Percentiles rank a stretch among this genome's conserved stretches.
phyloP scores from a whole-genome alignment of 2,888 invertebrate species.

The Unio pictorum region DNA sequence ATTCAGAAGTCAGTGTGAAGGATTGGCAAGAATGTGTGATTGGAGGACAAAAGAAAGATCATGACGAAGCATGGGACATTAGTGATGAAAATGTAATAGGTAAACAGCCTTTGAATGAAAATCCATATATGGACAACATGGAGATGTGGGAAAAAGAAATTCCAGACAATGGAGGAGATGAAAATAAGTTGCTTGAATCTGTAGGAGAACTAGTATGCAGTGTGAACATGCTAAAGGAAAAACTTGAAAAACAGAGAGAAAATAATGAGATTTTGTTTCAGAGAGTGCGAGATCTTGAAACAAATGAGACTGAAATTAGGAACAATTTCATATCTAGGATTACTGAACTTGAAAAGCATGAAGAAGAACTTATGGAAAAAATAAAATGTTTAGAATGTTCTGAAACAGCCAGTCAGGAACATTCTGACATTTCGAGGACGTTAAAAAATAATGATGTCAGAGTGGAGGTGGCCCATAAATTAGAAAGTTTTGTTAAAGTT shows the following conservation, averaged over 20 bases:
- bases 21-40: no score
- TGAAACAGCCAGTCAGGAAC: constrained; percentile 28
- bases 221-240: constrained; percentile 37
- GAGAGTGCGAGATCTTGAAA: constrained; percentile 29
- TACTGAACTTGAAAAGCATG: constrained; percentile 40
- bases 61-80: constrained; percentile 42
- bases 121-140: constrained; percentile 37
- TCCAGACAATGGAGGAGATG: constrained; percentile 39
- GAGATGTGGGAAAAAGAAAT: constrained; percentile 48
- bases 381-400: constrained; percentile 11
- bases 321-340: constrained; percentile 22
- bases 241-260: constrained; percentile 30
- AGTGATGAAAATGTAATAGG: constrained; percentile 1
- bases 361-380: constrained; percentile 40
- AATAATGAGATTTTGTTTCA: constrained; percentile 25
- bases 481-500: constrained; percentile 22
- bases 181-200: constrained; percentile 33
- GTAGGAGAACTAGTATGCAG: constrained; percentile 40
- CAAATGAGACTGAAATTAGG: constrained; percentile 18
- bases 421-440: constrained; percentile 25
- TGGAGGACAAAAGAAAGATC: constrained; percentile 40
- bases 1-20: no score
- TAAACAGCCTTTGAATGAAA: constrained; percentile 22
- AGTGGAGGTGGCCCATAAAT: constrained; percentile 11
- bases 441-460: constrained; percentile 5